A percentile compares a stretch with the other conserved stretches of the same genome.
These are phyloP conservation scores for Sturmia bella DNA, from an alignment of 2,888 invertebrate species.

Conservation along the genomic window DNA sequence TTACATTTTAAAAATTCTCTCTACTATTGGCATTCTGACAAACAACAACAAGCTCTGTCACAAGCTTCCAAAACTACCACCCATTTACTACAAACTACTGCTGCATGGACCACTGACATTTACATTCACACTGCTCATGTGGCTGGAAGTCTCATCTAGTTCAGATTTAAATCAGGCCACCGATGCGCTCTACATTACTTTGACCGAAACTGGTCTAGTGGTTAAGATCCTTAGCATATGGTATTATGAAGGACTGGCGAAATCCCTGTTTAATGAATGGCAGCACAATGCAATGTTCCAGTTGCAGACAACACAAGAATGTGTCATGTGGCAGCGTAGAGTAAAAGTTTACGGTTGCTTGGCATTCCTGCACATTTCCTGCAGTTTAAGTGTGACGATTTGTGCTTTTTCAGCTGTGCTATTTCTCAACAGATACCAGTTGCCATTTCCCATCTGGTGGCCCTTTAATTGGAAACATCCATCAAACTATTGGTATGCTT, in stretches of 20 bases:
- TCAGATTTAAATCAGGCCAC: slow-evolving; percentile 75
- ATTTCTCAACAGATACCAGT: slow-evolving; percentile 69
- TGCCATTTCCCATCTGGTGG: slow-evolving; percentile 77
- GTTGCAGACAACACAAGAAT: slow-evolving; percentile 71
- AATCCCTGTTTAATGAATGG: slow-evolving; percentile 72
- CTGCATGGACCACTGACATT: slow-evolving; percentile 75
- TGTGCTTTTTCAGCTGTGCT: slow-evolving; percentile 70
- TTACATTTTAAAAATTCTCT: slow-evolving; percentile 31
- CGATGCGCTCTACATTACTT: slow-evolving; percentile 76
- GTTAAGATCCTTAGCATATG: slow-evolving; percentile 77
- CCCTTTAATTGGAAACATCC: slow-evolving; percentile 76
- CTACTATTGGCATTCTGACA: slow-evolving; percentile 40
- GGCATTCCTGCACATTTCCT: slow-evolving; percentile 66
- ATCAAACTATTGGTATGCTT: slow-evolving; percentile 73
- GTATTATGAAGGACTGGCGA: slow-evolving; percentile 67
- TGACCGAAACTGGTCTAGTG: slow-evolving; percentile 75
- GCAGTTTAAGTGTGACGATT: slow-evolving; percentile 51
- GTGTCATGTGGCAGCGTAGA: slow-evolving; percentile 71
- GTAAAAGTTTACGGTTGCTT: slow-evolving; percentile 70
- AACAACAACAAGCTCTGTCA: slow-evolving; percentile 28
- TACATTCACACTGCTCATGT: slow-evolving; percentile 74
- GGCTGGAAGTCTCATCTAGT: slow-evolving; percentile 74
- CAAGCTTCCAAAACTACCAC: slow-evolving; percentile 12
- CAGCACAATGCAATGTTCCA: slow-evolving; percentile 64
- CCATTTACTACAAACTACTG: slow-evolving; percentile 53